phyloP scores from a whole-genome alignment of 2,113 vertebrate species.

The Willisornis vidua region DNA sequence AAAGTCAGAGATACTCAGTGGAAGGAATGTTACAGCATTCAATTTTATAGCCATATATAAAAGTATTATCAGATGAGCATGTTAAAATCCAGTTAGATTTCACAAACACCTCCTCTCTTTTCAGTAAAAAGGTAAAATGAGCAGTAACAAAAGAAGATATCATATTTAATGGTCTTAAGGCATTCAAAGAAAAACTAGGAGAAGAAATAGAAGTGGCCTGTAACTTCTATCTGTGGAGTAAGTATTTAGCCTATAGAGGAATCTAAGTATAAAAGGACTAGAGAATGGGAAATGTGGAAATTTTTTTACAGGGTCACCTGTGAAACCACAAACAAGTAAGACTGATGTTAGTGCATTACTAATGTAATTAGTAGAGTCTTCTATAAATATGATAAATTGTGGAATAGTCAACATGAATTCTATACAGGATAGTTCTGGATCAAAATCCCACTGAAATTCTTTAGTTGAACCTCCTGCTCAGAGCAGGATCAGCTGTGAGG shows the following conservation, averaged over 20 bases:
- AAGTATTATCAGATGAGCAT: background rate
- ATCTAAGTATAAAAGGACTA: background rate
- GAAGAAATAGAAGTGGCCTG: background rate
- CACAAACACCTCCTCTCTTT: background rate
- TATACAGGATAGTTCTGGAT: background rate
- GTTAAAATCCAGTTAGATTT: background rate
- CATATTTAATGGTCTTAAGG: background rate
- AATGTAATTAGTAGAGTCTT: background rate
- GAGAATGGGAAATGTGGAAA: background rate
- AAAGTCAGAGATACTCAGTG: background rate
- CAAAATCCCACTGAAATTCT: background rate
- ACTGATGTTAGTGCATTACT: background rate
- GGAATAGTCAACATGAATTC: background rate
- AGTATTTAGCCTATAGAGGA: background rate
- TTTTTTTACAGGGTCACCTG: background rate
- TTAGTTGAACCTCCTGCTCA: background rate
- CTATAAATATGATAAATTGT: background rate
- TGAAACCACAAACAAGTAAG: background rate
- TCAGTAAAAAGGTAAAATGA: background rate
- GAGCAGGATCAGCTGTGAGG: background rate
- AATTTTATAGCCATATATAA: background rate
- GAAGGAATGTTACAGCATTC: background rate
- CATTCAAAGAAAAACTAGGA: background rate
- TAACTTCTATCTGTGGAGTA: background rate
- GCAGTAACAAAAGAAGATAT: background rate